Conservation (phyloP, 2,113 vertebrate species). For the Calyptommatus sinebrachiatus region DNA sequence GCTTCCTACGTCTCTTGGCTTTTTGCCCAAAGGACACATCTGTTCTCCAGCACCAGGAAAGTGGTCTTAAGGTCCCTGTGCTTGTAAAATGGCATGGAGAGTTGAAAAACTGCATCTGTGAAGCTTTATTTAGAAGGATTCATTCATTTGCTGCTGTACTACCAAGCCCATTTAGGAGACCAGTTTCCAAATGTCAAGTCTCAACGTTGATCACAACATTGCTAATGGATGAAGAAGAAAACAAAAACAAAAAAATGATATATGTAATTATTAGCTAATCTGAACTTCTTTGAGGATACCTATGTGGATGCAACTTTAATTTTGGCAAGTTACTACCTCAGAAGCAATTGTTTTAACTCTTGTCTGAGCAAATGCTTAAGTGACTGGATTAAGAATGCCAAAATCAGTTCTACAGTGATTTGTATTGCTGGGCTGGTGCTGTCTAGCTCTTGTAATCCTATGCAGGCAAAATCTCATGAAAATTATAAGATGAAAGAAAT, state of each 20-base stretch:
- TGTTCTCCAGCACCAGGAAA: slow-evolving; percentile 3
- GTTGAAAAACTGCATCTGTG: background rate
- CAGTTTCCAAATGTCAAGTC: slow-evolving; percentile 1
- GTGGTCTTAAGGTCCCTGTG: slow-evolving; percentile 1
- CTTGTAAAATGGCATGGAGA: background rate
- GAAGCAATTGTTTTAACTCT: background rate
- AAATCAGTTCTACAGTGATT: background rate
- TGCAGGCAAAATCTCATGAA: no score
- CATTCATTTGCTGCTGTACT: background rate
- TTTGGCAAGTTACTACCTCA: background rate
- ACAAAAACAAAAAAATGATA: background rate
- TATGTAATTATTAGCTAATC: background rate
- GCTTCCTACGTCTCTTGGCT: background rate
- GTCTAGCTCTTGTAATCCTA: no score
- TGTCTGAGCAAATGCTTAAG: background rate
- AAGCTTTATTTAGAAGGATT: background rate
- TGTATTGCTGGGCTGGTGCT: no score
- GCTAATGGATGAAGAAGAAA: background rate
- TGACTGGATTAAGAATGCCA: background rate
- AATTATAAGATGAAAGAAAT: no score
- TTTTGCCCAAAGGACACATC: slow-evolving; percentile 8
- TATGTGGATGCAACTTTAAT: background rate
- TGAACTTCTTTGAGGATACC: background rate
- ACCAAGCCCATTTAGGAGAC: background rate
- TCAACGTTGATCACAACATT: background rate